Evolutionary conservation across 2,113 vertebrate species (phyloP).

Genomic region (Petromus typicus): DNA sequence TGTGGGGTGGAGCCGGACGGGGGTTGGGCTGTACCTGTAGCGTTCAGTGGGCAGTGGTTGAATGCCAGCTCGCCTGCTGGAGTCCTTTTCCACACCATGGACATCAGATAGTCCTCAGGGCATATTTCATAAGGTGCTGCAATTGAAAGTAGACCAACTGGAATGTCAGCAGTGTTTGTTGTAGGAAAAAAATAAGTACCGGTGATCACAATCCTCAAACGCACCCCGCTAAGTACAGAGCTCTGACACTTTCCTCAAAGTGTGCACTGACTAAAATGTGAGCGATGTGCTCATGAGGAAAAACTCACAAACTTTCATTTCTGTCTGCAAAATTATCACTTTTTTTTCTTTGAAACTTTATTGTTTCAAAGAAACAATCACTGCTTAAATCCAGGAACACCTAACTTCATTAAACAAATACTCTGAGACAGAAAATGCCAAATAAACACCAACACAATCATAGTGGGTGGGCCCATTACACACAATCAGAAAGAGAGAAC

Average conservation of each 20-base stretch:
- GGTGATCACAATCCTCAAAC: background rate
- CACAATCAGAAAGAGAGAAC: background rate
- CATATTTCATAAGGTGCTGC: slow-evolving; percentile 99
- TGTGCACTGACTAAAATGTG: slow-evolving; percentile 20
- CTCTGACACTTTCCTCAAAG: slow-evolving; percentile 15
- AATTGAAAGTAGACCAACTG: slow-evolving; percentile 80
- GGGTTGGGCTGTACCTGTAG: slow-evolving; percentile 92
- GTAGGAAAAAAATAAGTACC: slow-evolving; percentile 34
- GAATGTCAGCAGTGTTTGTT: slow-evolving; percentile 57
- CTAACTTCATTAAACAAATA: background rate
- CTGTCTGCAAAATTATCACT: background rate
- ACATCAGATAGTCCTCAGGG: slow-evolving; percentile 97
- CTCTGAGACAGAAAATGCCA: background rate
- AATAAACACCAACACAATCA: background rate
- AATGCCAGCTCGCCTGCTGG: slow-evolving; percentile 98
- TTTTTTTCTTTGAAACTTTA: background rate
- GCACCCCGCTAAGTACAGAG: background rate
- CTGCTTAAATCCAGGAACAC: background rate
- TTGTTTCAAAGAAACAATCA: too few species aligned
- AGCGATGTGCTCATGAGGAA: background rate
- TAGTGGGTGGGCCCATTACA: background rate
- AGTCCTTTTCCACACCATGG: slow-evolving; percentile 98
- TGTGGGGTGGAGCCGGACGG: background rate
- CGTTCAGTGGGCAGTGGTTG: slow-evolving; percentile 97
- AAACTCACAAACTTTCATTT: slow-evolving; percentile 33